Evolutionary conservation across 2,888 invertebrate species (phyloP).

Genomic region (Drosophila lacicola): DNA sequence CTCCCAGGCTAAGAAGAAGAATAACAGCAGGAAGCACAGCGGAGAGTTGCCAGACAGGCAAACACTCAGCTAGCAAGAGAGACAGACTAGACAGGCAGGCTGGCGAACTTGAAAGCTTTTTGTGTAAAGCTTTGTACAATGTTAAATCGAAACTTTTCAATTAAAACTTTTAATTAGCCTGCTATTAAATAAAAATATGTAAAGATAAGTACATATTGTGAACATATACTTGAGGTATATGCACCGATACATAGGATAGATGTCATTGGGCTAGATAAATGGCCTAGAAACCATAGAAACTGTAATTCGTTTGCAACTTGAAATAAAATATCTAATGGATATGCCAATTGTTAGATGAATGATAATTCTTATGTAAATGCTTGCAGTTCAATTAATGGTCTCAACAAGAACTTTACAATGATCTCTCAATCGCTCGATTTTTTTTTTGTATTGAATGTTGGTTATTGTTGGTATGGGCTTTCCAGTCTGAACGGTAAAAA

Average conservation of each 20-base stretch:
- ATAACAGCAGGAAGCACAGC: conserved; percentile 17
- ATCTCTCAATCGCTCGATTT: conserved; percentile 2
- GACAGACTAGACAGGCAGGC: conserved; percentile 6
- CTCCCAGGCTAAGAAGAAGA: conserved; percentile 9
- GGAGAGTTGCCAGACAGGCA: conserved; percentile 33
- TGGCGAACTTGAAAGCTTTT: conserved; percentile 44
- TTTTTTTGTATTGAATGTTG: not conserved
- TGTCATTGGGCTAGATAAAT: conserved; percentile 24
- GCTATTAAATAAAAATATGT: conserved; percentile 15
- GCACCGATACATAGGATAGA: not conserved
- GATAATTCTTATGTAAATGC: conserved; percentile 34
- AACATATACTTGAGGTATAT: conserved; percentile 5
- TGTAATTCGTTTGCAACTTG: not conserved
- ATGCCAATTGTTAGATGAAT: conserved; percentile 5
- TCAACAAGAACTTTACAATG: conserved; percentile 6
- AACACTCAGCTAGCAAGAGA: not conserved
- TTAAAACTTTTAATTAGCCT: conserved; percentile 21
- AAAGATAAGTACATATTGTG: conserved; percentile 7
- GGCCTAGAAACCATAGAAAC: conserved; percentile 1
- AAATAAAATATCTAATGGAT: not conserved
- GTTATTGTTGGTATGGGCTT: conserved; percentile 4
- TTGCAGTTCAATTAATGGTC: conserved; percentile 9
- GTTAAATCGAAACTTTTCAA: conserved; percentile 23
- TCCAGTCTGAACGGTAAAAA: not conserved
- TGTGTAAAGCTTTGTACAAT: conserved; percentile 19